Evolutionary conservation across 1,140 invertebrate genomes (phyloP).

Genomic region (Drosophila albomicans): DNA sequence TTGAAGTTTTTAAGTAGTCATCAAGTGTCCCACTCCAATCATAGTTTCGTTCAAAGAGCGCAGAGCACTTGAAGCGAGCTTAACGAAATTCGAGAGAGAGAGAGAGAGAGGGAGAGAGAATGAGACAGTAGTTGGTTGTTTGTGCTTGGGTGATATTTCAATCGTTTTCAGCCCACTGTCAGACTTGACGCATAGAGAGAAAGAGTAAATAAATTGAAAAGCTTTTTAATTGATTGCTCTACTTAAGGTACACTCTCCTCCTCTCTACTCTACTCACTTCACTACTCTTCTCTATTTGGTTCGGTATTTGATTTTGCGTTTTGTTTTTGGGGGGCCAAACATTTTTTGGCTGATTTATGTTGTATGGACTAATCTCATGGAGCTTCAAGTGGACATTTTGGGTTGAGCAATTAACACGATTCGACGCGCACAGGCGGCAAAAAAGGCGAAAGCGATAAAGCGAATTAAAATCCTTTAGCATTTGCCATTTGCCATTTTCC

Average conservation of each 20-base stretch:
- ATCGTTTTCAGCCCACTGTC: conserved; percentile 4
- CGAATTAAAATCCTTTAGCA: conserved; percentile 67
- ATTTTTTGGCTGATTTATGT: conserved; percentile 68
- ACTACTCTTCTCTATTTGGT: conserved; percentile 6
- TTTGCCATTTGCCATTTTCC: conserved; percentile 35
- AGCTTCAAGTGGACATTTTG: conserved; percentile 43
- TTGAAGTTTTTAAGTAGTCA: neutral
- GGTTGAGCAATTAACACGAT: conserved; percentile 71
- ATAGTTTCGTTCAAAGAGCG: neutral
- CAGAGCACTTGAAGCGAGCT: conserved; percentile 1
- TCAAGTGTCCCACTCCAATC: conserved; percentile 4
- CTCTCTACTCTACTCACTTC: neutral
- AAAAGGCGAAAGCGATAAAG: conserved; percentile 6
- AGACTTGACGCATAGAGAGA: conserved; percentile 7
- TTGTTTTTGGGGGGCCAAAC: conserved; percentile 55
- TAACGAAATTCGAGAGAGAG: neutral
- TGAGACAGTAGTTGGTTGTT: neutral
- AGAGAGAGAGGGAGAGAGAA: too few species aligned
- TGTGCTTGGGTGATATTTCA: neutral
- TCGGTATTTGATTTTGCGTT: conserved; percentile 42
- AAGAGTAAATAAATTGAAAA: conserved; percentile 56
- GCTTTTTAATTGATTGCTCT: conserved; percentile 75
- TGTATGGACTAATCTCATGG: conserved; percentile 64
- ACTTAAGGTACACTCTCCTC: conserved; percentile 41
- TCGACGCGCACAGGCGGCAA: conserved; percentile 58